phyloP scores from a whole-genome alignment of 2,888 invertebrate genomes.

The Leptopilina drosophilae region DNA sequence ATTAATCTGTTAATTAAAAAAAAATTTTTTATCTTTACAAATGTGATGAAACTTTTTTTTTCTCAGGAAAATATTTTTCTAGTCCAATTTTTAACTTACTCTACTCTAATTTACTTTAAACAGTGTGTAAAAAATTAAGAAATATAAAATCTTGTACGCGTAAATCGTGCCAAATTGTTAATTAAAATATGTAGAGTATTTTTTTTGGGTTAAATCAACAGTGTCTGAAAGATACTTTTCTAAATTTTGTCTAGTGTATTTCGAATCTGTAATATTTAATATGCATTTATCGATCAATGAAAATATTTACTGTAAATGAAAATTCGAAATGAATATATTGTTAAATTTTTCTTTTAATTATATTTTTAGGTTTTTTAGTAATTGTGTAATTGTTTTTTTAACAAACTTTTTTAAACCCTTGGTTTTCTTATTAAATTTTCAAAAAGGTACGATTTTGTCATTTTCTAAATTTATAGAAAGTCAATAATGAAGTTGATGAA shows the following conservation, averaged over 20 bases:
- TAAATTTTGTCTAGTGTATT: too few species aligned
- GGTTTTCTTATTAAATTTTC: not conserved
- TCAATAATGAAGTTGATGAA: not conserved
- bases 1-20: too few species aligned
- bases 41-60: constrained; percentile 2
- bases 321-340: not conserved
- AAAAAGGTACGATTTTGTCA: not conserved
- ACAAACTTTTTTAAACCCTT: too few species aligned
- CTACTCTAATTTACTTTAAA: not conserved
- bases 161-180: not conserved
- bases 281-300: too few species aligned
- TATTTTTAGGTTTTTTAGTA: too few species aligned
- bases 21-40: not conserved
- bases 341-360: too few species aligned
- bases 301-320: too few species aligned
- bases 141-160: not conserved
- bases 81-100: constrained; percentile 18
- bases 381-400: too few species aligned
- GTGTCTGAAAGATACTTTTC: too few species aligned
- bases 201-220: not conserved
- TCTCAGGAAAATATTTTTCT: constrained; percentile 16
- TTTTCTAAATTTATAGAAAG: not conserved
- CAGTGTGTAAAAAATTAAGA: too few species aligned
- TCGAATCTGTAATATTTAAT: too few species aligned
- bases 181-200: constrained; percentile 2